phyloP scores from a whole-genome alignment of 2,113 vertebrate species.

The Myiozetetes cayanensis region DNA sequence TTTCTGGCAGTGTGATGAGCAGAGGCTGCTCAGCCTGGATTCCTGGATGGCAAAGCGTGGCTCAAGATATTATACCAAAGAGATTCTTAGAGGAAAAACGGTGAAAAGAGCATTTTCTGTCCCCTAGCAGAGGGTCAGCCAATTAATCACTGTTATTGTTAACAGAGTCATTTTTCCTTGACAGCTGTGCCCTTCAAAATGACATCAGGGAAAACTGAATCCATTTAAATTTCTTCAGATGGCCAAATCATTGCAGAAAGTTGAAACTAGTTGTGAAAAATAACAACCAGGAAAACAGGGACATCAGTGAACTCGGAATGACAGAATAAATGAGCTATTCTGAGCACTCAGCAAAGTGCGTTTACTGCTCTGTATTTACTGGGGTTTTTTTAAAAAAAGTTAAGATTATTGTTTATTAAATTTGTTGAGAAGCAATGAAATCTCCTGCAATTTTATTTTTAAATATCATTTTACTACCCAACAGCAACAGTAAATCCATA shows the following conservation, averaged over 20 bases:
- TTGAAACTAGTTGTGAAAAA: not conserved
- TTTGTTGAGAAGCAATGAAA: conserved; percentile 14
- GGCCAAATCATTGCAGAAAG: not conserved
- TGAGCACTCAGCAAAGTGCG: not conserved
- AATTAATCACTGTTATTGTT: conserved; percentile 1
- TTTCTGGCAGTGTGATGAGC: not conserved
- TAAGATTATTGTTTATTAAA: conserved; percentile 13
- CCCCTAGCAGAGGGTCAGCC: not conserved
- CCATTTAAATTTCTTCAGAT: not conserved
- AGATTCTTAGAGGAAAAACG: not conserved
- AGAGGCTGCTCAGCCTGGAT: not conserved
- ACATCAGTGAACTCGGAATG: not conserved
- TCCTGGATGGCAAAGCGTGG: not conserved
- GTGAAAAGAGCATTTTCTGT: not conserved
- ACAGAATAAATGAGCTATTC: not conserved
- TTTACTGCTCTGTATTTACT: not conserved
- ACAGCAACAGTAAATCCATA: conserved; percentile 37
- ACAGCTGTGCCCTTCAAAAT: conserved; percentile 7
- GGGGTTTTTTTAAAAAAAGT: not conserved
- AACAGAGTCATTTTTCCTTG: not conserved
- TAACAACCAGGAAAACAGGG: not conserved
- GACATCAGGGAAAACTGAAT: not conserved
- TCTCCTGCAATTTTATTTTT: conserved; percentile 22
- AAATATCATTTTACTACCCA: conserved; percentile 48
- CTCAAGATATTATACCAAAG: not conserved